Percentiles rank a stretch among this genome's conserved stretches.
These are phyloP conservation scores for Chaetodon trifascialis DNA, from an alignment of 2,113 vertebrate genomes.

Conservation along the genomic window DNA sequence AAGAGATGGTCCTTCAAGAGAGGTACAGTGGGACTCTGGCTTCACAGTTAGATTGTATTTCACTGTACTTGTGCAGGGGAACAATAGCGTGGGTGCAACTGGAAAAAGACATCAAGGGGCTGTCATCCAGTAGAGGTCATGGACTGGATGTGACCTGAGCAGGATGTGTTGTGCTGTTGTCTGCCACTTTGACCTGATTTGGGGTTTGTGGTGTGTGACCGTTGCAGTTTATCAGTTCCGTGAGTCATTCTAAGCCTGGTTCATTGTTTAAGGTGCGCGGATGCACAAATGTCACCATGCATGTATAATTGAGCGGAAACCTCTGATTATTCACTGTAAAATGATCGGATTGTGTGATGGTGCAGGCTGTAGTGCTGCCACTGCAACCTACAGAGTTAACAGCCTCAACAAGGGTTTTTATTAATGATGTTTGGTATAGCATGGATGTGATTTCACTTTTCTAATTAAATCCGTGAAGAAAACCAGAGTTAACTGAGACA, in stretches of 20 bases:
- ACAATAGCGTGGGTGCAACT: neutral
- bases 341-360: neutral
- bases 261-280: neutral
- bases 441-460: neutral
- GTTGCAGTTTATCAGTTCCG: neutral
- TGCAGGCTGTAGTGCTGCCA: neutral
- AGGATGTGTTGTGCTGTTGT: neutral
- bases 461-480: neutral
- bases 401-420: neutral
- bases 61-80: neutral
- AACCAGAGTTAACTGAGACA: neutral
- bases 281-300: neutral
- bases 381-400: neutral
- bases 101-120: neutral
- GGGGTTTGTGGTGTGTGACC: conserved; percentile 26
- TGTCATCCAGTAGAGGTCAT: neutral
- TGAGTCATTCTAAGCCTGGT: conserved; percentile 37
- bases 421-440: neutral
- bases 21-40: conserved; percentile 83
- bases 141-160: conserved; percentile 17
- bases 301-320: neutral
- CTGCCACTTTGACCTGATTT: conserved; percentile 10
- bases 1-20: conserved; percentile 96
- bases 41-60: neutral
- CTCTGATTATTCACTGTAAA: neutral